phyloP scores from a whole-genome alignment of 1,140 invertebrate species.

The Gryon sp. region DNA sequence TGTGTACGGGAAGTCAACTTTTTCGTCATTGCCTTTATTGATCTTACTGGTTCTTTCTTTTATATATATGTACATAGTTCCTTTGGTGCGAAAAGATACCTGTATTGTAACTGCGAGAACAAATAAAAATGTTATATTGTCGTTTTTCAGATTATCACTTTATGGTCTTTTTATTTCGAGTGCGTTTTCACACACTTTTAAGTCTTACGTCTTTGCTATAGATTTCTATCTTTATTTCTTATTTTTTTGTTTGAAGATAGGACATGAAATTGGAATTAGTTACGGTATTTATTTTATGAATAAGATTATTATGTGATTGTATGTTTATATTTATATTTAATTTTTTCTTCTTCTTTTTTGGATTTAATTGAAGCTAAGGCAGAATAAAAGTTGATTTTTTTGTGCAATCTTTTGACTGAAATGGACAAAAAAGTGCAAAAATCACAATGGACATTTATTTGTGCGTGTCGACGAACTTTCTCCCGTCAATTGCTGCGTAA shows the following conservation, averaged over 20 bases:
- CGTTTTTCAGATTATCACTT: constrained; percentile 27
- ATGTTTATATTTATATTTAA: too few relatives aligned
- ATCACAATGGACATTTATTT: constrained; percentile 15
- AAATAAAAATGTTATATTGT: constrained; percentile 19
- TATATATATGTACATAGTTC: too few relatives aligned
- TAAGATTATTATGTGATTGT: too few relatives aligned
- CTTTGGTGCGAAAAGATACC: constrained; percentile 32
- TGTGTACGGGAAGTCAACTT: constrained; percentile 27
- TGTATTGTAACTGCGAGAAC: constrained; percentile 15
- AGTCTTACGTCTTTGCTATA: constrained; percentile 14
- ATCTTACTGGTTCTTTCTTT: too few relatives aligned
- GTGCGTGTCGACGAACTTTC: constrained; percentile 31
- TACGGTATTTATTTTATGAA: too few relatives aligned
- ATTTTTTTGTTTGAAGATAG: constrained; percentile 13
- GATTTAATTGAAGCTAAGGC: too few relatives aligned
- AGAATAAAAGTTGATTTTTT: too few relatives aligned
- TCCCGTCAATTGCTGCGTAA: constrained; percentile 24
- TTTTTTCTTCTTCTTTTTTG: too few relatives aligned
- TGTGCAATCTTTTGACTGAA: constrained; percentile 25
- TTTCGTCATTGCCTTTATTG: constrained; percentile 43
- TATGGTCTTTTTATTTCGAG: constrained; percentile 43
- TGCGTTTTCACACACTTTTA: constrained; percentile 29
- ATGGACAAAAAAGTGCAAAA: not conserved
- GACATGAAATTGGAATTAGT: too few relatives aligned
- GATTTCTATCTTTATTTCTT: constrained; percentile 9